These are phyloP conservation scores for Phoenicopterus ruber DNA, from an alignment of 2,113 vertebrate genomes.

Conservation along the genomic window DNA sequence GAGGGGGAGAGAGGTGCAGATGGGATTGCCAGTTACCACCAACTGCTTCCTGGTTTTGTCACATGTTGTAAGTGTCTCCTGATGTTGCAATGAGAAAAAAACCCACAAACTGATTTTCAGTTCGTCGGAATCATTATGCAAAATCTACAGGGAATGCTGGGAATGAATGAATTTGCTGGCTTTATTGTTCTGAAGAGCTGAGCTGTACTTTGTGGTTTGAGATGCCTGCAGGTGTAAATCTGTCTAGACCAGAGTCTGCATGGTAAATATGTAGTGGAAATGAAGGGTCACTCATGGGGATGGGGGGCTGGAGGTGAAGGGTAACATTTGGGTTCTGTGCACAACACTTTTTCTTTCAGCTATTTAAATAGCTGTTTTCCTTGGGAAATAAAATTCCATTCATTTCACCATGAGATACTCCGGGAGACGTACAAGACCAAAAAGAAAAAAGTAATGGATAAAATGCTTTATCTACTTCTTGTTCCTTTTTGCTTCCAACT, in stretches of 20 bases:
- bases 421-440: not conserved
- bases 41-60: not conserved
- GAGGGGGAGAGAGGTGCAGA: not conserved
- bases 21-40: not conserved
- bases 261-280: not conserved
- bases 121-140: not conserved
- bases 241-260: not conserved
- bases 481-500: not conserved
- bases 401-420: not conserved
- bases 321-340: not conserved
- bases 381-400: not conserved
- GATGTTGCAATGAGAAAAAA: not conserved
- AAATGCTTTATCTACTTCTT: not conserved
- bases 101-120: not conserved
- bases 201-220: not conserved
- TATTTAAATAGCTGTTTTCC: not conserved
- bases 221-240: not conserved
- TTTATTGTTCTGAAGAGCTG: not conserved
- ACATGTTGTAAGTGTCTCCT: not conserved
- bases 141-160: not conserved
- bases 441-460: not conserved
- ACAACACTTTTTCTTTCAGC: not conserved
- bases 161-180: not conserved
- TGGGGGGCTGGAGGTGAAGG: not conserved
- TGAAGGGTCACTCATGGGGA: not conserved